Percentiles rank a stretch among this genome's conserved stretches.
These are phyloP conservation scores for Drosophila atripex DNA, from an alignment of 2,888 invertebrate genomes.

Conservation along the genomic window DNA sequence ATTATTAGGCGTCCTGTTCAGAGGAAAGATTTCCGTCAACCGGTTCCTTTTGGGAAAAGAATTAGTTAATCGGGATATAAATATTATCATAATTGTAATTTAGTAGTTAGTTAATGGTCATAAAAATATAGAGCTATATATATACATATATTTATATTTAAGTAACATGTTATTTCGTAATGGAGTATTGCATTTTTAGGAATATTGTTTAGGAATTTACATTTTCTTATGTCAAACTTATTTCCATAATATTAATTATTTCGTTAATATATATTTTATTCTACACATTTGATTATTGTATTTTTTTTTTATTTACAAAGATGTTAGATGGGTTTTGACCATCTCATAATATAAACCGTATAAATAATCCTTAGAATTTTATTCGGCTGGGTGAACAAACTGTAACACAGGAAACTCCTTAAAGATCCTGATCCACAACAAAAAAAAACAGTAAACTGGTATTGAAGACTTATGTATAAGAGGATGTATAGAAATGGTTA, in stretches of 20 bases:
- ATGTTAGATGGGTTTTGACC: neutral
- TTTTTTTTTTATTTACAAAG: neutral
- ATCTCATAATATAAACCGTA: neutral
- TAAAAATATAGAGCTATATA: too few relatives aligned
- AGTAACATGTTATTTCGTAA: too few relatives aligned
- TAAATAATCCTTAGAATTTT: neutral
- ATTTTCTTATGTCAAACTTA: neutral
- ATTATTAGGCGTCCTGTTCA: too few relatives aligned
- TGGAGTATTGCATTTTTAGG: too few relatives aligned
- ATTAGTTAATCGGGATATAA: too few relatives aligned
- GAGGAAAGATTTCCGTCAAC: too few relatives aligned
- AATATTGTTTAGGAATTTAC: neutral
- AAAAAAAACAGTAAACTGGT: conserved; percentile 5
- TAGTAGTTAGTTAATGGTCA: too few relatives aligned
- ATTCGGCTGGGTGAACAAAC: conserved; percentile 8
- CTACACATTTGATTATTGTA: neutral
- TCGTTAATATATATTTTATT: neutral
- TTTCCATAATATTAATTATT: neutral
- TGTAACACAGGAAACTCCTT: conserved; percentile 22
- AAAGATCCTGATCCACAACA: neutral
- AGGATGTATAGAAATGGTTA: conserved; percentile 4
- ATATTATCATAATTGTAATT: too few relatives aligned
- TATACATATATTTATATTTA: too few relatives aligned
- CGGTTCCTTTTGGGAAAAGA: too few relatives aligned
- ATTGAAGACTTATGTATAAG: neutral